These are phyloP conservation scores for Cecidostiba fungosa DNA, from an alignment of 2,888 invertebrate genomes.

Conservation along the genomic window DNA sequence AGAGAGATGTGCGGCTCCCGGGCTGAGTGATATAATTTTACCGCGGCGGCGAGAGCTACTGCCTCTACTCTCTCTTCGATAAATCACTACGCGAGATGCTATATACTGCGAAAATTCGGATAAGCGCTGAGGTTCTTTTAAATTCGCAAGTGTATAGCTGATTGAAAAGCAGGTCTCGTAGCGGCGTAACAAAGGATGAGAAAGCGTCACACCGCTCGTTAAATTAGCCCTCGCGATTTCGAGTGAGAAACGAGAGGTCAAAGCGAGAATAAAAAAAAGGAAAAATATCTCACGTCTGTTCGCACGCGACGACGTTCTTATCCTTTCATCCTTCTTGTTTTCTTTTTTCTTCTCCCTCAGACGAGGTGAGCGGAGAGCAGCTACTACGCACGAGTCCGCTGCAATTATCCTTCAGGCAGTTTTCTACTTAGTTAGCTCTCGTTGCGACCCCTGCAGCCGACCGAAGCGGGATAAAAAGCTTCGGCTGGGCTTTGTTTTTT, in stretches of 20 bases:
- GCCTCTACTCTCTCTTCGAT: neutral
- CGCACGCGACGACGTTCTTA: neutral
- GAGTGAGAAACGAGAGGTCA: constrained; percentile 14
- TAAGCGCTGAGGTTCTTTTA: neutral
- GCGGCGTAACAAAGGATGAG: neutral
- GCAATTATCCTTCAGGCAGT: constrained; percentile 76
- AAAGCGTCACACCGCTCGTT: neutral
- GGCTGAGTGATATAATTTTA: neutral
- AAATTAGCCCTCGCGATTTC: constrained; percentile 35
- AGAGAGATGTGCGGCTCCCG: neutral
- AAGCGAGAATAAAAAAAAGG: neutral
- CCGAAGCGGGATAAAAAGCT: constrained; percentile 57
- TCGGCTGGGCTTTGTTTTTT: constrained; percentile 26
- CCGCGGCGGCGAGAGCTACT: neutral
- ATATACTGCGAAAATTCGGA: neutral
- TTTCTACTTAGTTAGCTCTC: constrained; percentile 74
- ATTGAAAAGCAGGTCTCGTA: neutral
- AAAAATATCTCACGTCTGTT: constrained; percentile 4
- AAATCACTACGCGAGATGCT: neutral
- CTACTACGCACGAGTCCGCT: constrained; percentile 58
- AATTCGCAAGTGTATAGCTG: neutral
- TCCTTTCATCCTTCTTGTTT: constrained; percentile 29
- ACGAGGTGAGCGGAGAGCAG: too few relatives aligned
- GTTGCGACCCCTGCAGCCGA: constrained; percentile 53
- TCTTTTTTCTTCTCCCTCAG: constrained; percentile 32